Evolutionary conservation across 2,113 vertebrate species (phyloP), one percentile per base, ranked within the genome.

Genomic region (Varanus salvator): DNA sequence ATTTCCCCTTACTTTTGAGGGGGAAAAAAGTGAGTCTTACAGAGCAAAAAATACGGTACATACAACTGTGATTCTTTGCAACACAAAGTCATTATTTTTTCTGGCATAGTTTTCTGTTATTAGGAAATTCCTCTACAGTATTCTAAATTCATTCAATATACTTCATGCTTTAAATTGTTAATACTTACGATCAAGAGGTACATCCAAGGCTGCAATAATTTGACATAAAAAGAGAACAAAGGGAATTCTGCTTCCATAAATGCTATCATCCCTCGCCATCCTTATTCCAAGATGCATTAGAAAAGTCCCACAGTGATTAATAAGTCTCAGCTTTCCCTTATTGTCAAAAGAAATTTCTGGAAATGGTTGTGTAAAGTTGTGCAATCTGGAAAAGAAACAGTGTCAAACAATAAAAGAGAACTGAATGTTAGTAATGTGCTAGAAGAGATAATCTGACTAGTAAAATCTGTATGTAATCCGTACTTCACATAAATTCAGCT

Each of bases 181-280:
- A 95, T 96, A 97, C 99, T 99, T 98, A 99, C 99, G 97, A 96
- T 99, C 98, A 90, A 99, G 98, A 93, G 99, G 99, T 93, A 99
- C 99, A 80, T 99, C 98, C 97, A 99, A 91, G 1, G 98, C 97
- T n/a, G 95, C 93, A 96, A 97, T 93, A 84, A 98, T 94, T 93
- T 98, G 97, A 95, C 97, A 98, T 95, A 99, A 94, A 90, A 98
- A 92, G 90, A 99, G 94, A 95, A 98, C 64, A 92, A 99, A 94
- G 92, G 96, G 95, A 88, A 94, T 94, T 91, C 92, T 95, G 87
- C 96, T 96, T 93, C 95, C 93, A 91, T 94, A 91, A 91, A 92
- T 87, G 91, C 91, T 95, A 94, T 96, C 97, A 95, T 6, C 60
- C 29, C 92, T 97, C 95, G 93, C 97, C 96, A 94, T 97, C 98